Evolutionary conservation across 2,888 invertebrate genomes (phyloP).

Genomic region (Eristalis intricaria): DNA sequence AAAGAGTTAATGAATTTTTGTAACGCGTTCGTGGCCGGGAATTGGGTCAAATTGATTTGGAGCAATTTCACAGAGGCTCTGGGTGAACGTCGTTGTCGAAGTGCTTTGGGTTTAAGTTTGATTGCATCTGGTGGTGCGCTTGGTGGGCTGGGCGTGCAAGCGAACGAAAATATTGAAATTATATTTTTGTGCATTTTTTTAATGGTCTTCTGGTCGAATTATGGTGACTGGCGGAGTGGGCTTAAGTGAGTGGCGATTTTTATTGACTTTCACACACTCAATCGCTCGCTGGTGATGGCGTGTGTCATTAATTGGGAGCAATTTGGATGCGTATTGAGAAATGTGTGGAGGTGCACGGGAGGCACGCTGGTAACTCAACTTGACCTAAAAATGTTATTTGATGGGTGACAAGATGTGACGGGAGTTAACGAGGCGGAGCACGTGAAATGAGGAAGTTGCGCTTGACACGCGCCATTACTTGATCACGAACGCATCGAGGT

Average conservation of each 20-base stretch:
- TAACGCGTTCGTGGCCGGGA: slow-evolving; percentile 20
- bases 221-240: not conserved
- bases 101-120: slow-evolving; percentile 27
- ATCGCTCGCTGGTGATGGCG: not conserved
- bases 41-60: slow-evolving; percentile 66
- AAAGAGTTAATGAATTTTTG: slow-evolving; percentile 60
- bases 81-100: slow-evolving; percentile 6
- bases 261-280: slow-evolving; percentile 26
- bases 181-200: slow-evolving; percentile 1
- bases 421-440: not conserved
- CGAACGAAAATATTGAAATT: slow-evolving; percentile 20
- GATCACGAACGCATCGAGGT: too few species aligned
- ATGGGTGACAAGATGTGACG: not conserved
- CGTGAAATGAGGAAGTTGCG: too few species aligned
- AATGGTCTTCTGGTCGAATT: not conserved
- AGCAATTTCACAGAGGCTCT: slow-evolving; percentile 30
- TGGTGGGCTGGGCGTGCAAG: too few species aligned
- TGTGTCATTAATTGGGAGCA: not conserved
- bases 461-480: too few species aligned
- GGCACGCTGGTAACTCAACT: not conserved
- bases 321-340: not conserved
- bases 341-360: not conserved
- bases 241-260: slow-evolving; percentile 2
- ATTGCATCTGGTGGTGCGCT: slow-evolving; percentile 21
- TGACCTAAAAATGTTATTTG: not conserved